Evolutionary conservation across 1,140 invertebrate species (phyloP).

Genomic region (Drosophila bipectinata): DNA sequence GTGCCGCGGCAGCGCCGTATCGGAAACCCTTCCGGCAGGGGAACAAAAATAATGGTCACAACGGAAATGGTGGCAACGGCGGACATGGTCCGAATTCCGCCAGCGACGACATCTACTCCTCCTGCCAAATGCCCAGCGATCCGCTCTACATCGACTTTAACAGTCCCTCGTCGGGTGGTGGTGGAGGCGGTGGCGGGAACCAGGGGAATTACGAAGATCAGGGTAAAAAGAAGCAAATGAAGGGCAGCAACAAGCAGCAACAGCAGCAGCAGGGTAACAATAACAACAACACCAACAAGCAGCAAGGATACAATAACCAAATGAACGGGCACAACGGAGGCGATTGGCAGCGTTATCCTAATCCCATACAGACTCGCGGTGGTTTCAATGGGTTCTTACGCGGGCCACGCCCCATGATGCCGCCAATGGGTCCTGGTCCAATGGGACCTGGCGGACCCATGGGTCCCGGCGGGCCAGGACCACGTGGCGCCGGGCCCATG

Average conservation of each 20-base stretch:
- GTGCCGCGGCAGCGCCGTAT: constrained; percentile 61
- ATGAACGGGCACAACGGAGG: constrained; percentile 48
- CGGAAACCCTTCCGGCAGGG: constrained; percentile 59
- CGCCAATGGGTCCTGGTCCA: constrained; percentile 26
- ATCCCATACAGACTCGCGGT: constrained; percentile 47
- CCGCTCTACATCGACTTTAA: constrained; percentile 83
- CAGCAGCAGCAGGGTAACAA: constrained; percentile 43
- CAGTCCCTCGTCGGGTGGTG: constrained; percentile 44
- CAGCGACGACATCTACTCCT: constrained; percentile 49
- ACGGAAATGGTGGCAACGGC: constrained; percentile 1
- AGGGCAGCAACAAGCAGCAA: constrained; percentile 50
- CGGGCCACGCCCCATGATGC: constrained; percentile 56
- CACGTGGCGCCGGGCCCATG: constrained; percentile 47
- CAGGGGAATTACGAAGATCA: constrained; percentile 20
- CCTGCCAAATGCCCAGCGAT: constrained; percentile 82
- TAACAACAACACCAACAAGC: constrained; percentile 25
- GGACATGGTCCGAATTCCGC: constrained; percentile 6
- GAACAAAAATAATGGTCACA: constrained; percentile 14
- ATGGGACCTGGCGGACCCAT: constrained; percentile 32
- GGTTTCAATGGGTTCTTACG: constrained; percentile 38
- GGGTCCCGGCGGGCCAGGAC: constrained; percentile 35
- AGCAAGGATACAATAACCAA: constrained; percentile 30
- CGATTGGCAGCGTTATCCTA: constrained; percentile 53
- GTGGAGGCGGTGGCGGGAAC: background rate
- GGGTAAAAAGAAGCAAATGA: constrained; percentile 63